Evolutionary conservation across 2,113 vertebrate species (phyloP), one percentile per base, ranked within the genome.

Genomic region (Equus przewalskii): DNA sequence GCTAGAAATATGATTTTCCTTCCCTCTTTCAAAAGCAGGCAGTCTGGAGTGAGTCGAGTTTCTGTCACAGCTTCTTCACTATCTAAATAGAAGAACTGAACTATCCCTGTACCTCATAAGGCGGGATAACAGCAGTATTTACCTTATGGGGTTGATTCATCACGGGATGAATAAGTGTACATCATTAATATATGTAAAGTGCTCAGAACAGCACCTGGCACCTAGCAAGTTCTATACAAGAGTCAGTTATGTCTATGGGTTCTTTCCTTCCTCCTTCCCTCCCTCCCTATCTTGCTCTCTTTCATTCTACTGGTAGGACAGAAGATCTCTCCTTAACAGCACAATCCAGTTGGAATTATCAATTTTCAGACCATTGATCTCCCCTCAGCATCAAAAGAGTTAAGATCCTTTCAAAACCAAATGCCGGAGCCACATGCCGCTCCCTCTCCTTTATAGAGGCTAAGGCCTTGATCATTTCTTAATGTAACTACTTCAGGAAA

Each of bases 401-500:
- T 97, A 98, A 98, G 79, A 95, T 85, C 41, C 36, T 97, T 98
- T 93, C 67, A 67, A 88, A 97, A 44, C 87, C 86, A 88, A 92
- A 76, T 28, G 90, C 79, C 72, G 56, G 67, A 88, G 65, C 90
- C 96, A 94, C 69, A 22, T 24, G 81, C 56, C 0, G 1, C 92
- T 80, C 84, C 19, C 24, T 93, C 84, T 96, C 76, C 89, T 93
- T 89, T 89, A 76, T 24, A 94, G 89, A 97, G 96, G 87, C 96
- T 82, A 81, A 96, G 88, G 95, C 97, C 98, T 98, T 98, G 98
- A 98, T 98, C 97, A 92, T 97, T 98, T 98, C 98, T 98, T 98
- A 98, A 97, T 96, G 97, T 94, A 98, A 96, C 97, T 97, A 98
- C 96, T 98, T 98, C 97, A 97, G 97, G 96, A 98, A 98, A 98